Percentiles rank a stretch among this genome's conserved stretches.
phyloP scores from a whole-genome alignment of 1,140 invertebrate genomes.

The Lordiphosa mommai region DNA sequence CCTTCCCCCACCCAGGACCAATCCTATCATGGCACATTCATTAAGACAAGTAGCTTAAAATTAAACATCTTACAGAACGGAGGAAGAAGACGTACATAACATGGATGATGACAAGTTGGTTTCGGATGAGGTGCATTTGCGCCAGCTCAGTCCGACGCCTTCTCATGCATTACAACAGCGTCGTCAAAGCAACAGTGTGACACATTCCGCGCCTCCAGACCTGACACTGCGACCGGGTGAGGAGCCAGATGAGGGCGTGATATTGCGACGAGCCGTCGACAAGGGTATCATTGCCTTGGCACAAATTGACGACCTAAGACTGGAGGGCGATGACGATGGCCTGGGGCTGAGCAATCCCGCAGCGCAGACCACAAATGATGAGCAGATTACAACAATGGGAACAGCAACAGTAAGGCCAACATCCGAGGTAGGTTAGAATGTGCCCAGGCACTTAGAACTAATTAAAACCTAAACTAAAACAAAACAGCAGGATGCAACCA shows the following conservation, averaged over 20 bases:
- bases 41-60: no score
- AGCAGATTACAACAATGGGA: constrained; percentile 49
- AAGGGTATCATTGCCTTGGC: constrained; percentile 61
- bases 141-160: constrained; percentile 65
- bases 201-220: constrained; percentile 55
- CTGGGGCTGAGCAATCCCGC: constrained; percentile 62
- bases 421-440: constrained; percentile 52
- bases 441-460: constrained; percentile 59
- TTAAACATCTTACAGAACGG: constrained; percentile 28
- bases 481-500: constrained; percentile 57
- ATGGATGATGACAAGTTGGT: constrained; percentile 76
- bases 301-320: constrained; percentile 62
- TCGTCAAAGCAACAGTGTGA: constrained; percentile 43
- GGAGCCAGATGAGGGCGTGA: constrained; percentile 43
- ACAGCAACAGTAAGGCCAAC: constrained; percentile 6
- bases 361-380: constrained; percentile 58
- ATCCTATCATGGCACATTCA: no score
- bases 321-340: constrained; percentile 51
- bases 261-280: constrained; percentile 39
- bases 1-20: neutral
- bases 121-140: constrained; percentile 66
- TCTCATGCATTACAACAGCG: constrained; percentile 43
- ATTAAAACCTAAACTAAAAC: constrained; percentile 62
- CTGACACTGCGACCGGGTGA: constrained; percentile 29
- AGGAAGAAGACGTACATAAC: constrained; percentile 51